Conservation (phyloP, 2,888 invertebrate genomes). For the Syrphus vitripennis region DNA sequence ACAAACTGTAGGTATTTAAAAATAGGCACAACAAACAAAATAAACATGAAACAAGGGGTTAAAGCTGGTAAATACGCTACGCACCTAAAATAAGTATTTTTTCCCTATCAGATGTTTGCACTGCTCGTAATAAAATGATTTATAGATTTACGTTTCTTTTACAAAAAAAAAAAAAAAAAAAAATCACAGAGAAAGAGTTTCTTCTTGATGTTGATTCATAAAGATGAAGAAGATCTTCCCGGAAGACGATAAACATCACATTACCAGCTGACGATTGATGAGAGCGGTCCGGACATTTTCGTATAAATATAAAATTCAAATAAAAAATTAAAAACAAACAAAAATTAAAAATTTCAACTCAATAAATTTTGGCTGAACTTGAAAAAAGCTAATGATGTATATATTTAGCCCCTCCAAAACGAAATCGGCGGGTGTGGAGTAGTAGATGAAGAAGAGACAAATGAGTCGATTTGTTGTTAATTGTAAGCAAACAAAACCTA, state of each 20-base stretch:
- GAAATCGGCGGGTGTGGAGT: not conserved
- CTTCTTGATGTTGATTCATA: conserved; percentile 12
- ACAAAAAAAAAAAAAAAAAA: not conserved
- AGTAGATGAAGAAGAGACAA: not conserved
- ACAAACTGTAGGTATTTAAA: not conserved
- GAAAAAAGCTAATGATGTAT: conserved; percentile 32
- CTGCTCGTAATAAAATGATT: conserved; percentile 25
- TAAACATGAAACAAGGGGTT: conserved; percentile 8
- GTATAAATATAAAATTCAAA: conserved; percentile 30
- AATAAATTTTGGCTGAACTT: conserved; percentile 27
- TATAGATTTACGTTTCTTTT: conserved; percentile 10
- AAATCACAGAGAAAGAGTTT: not conserved
- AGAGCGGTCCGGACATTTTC: conserved; percentile 10
- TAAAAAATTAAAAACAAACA: conserved; percentile 4
- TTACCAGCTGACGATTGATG: conserved; percentile 50
- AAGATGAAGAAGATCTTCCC: conserved; percentile 19
- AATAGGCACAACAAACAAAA: conserved; percentile 2
- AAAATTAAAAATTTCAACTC: not conserved
- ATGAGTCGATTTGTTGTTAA: conserved; percentile 44
- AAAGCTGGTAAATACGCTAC: not conserved
- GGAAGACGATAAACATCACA: conserved; percentile 57
- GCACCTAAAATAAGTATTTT: conserved; percentile 21
- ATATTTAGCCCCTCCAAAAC: not conserved
- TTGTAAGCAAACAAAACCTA: conserved; percentile 14
- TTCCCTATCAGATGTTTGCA: conserved; percentile 34